Evolutionary conservation across 2,797 vertebrate genomes (phyloP), one percentile per base, ranked within the genome.

Genomic region (Bradypodion pumilum): DNA sequence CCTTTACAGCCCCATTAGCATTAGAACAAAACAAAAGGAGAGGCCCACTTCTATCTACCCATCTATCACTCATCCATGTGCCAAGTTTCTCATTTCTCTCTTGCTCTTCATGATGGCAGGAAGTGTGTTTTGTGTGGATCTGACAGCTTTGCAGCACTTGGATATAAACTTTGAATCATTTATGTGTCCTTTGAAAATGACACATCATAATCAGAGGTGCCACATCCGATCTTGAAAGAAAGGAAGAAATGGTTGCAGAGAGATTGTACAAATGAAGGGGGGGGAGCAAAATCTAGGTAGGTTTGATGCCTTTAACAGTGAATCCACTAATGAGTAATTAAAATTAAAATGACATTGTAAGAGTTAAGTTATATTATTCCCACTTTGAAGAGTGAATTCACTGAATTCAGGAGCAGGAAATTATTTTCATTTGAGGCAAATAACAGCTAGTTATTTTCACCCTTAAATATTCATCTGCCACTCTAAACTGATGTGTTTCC

Each of bases 1-100:
- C 89, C 73, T 92, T 91, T 89, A 84, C 40, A 84, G 82, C 40
- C 69, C 27, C 83, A 77, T 90, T 87, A 85, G 5, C 70, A 82
- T 83, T 69, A 76, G 78, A 87, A 78, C 15, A 88, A 83, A 87
- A 83, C 78, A 65, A 89, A 85, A 21, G 75, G 72, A 89, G 87
- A 90, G 52, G 46, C 90, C 88, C 73, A 65, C 16, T 82, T 82
- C 49, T 44, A 76, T 49, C 52, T 25, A 69, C 52, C 32, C 5
- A 86, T 91, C 88, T 90, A 78, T 90, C 76, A 79, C 60, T 27
- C 0, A 40, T 25, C 63, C 70, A 56, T 4, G 5, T 73, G 44
- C 83, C 65, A 52, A 66, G 12, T 7, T 2, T 86, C 80, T 85
- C 83, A 8, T 68, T 32, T 62, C n/a, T 78, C 40, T 60, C 63